A percentile compares a stretch with the other conserved stretches of the same genome.
These are phyloP conservation scores for Entomobrya proxima DNA, from an alignment of 2,888 invertebrate genomes.

Conservation along the genomic window DNA sequence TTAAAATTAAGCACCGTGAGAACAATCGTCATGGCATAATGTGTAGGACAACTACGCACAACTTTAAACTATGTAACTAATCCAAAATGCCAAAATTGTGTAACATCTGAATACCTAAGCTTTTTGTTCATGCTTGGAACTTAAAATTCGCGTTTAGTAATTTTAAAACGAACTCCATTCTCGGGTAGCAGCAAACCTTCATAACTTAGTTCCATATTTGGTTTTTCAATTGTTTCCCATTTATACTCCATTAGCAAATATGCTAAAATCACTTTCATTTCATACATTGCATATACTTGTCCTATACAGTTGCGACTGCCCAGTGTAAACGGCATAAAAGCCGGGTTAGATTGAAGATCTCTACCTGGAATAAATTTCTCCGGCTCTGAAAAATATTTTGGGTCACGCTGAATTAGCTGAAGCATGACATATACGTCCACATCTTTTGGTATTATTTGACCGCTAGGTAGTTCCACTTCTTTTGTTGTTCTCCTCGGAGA, in stretches of 20 bases:
- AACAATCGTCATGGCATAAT: too few species aligned
- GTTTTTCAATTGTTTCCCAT: slow-evolving; percentile 19
- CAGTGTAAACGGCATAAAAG: slow-evolving; percentile 27
- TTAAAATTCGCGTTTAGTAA: background rate
- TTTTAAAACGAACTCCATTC: slow-evolving; percentile 20
- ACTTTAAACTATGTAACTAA: too few species aligned
- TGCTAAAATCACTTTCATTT: slow-evolving; percentile 16
- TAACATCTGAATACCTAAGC: too few species aligned
- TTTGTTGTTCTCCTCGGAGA: background rate
- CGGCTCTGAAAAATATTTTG: background rate
- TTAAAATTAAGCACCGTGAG: too few species aligned
- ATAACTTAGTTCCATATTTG: background rate
- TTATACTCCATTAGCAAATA: slow-evolving; percentile 12
- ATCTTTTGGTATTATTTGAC: slow-evolving; percentile 1
- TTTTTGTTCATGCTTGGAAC: too few species aligned
- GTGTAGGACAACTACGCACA: too few species aligned
- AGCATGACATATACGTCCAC: background rate
- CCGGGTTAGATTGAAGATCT: background rate
- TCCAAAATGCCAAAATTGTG: too few species aligned
- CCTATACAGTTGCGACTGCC: slow-evolving; percentile 21
- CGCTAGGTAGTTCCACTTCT: slow-evolving; percentile 2
- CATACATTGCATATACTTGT: too few species aligned
- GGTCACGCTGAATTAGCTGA: background rate
- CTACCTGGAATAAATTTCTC: slow-evolving; percentile 17
- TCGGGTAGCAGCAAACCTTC: background rate